Percentiles rank a stretch among this genome's conserved stretches.
Evolutionary conservation across 2,888 invertebrate genomes (phyloP).

Genomic region (Adela reaumurella): DNA sequence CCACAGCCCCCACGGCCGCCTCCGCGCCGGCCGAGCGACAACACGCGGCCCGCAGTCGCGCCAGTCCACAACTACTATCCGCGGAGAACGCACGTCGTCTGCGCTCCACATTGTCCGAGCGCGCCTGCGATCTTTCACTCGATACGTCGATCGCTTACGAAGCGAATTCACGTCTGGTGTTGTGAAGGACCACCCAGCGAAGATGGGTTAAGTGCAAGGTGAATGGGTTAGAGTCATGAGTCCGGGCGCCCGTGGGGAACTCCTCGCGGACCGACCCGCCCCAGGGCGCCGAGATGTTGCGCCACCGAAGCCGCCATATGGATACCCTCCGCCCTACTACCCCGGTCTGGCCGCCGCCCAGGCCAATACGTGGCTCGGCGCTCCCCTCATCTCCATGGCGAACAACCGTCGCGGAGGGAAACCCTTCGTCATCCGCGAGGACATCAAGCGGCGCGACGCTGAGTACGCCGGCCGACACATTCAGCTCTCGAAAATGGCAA

Average conservation of each 20-base stretch:
- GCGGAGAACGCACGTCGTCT: constrained; percentile 34
- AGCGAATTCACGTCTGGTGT: constrained; percentile 27
- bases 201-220: constrained; percentile 72
- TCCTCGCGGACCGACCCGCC: constrained; percentile 39
- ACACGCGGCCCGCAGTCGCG: constrained; percentile 22
- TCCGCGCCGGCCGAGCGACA: constrained; percentile 31
- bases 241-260: constrained; percentile 27
- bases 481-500: constrained; percentile 70
- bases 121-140: constrained; percentile 49
- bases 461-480: constrained; percentile 25
- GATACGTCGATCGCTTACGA: constrained; percentile 18
- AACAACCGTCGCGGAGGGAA: constrained; percentile 44
- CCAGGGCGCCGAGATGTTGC: constrained; percentile 42
- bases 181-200: constrained; percentile 48
- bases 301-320: constrained; percentile 51
- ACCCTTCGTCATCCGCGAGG: constrained; percentile 4
- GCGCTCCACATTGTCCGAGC: constrained; percentile 16
- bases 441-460: constrained; percentile 24
- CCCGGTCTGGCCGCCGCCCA: constrained; percentile 50
- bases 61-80: constrained; percentile 45
- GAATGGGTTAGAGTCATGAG: constrained; percentile 30
- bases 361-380: constrained; percentile 72
- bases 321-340: constrained; percentile 45
- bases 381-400: constrained; percentile 77
- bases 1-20: constrained; percentile 34